Conservation (phyloP, 2,888 invertebrate species). For the Netelia virgata region DNA sequence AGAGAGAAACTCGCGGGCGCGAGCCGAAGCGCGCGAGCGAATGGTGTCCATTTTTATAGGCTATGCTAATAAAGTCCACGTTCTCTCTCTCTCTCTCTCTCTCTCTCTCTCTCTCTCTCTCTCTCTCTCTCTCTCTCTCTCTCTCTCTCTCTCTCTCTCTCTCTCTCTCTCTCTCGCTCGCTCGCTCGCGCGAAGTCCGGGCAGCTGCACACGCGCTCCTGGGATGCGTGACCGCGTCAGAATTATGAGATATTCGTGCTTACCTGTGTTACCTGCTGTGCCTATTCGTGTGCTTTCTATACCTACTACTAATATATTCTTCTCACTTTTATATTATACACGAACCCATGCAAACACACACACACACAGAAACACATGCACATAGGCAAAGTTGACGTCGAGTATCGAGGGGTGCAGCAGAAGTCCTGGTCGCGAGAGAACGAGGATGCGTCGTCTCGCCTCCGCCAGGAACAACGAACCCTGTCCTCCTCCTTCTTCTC, state of each 20-base stretch:
- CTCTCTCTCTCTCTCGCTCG: conserved; percentile 8
- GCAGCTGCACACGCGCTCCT: conserved; percentile 79
- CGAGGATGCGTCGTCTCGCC: conserved; percentile 53
- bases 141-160: conserved; percentile 39
- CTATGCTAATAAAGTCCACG: conserved; percentile 83
- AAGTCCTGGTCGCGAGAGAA: conserved; percentile 35
- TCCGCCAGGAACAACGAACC: conserved; percentile 60
- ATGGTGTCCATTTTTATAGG: conserved; percentile 82
- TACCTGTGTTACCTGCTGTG: conserved; percentile 70
- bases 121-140: conserved; percentile 38
- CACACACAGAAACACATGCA: conserved; percentile 4
- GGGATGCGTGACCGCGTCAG: conserved; percentile 82
- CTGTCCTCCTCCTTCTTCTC: conserved; percentile 9
- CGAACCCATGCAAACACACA: not conserved
- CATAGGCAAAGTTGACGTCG: not conserved
- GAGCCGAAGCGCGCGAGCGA: conserved; percentile 65
- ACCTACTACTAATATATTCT: conserved; percentile 49
- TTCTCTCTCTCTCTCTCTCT: conserved; percentile 40
- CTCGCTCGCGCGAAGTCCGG: conserved; percentile 59
- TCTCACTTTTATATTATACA: conserved; percentile 26
- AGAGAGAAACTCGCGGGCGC: conserved; percentile 44
- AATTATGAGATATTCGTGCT: conserved; percentile 81
- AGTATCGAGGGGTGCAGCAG: conserved; percentile 57
- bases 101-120: conserved; percentile 17
- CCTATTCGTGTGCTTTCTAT: conserved; percentile 49